Percentiles rank a stretch among this genome's conserved stretches.
Conservation (phyloP, 2,113 vertebrate genomes). For the Rhizomys pruinosus region DNA sequence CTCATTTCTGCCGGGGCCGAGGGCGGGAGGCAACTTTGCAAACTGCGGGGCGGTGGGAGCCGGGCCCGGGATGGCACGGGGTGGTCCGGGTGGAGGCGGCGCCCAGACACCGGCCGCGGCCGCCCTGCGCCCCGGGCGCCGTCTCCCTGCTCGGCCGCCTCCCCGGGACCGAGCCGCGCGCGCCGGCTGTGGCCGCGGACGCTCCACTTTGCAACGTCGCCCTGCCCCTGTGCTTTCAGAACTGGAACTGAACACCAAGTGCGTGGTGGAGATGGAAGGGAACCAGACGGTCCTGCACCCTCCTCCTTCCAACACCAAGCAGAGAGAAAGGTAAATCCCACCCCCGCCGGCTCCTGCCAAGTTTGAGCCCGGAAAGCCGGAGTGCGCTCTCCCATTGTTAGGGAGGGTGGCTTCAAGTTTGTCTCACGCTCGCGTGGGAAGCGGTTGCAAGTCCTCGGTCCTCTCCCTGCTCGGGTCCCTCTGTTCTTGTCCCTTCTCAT, state of each 20-base stretch:
- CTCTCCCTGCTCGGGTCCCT: background rate
- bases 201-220: slow-evolving; percentile 48
- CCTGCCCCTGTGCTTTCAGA: slow-evolving; percentile 88
- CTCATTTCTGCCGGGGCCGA: background rate
- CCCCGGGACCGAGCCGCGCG: background rate
- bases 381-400: slow-evolving; percentile 63
- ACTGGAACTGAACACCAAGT: slow-evolving; percentile 98
- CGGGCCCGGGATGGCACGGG: background rate
- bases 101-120: background rate
- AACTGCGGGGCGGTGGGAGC: background rate
- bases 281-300: slow-evolving; percentile 97
- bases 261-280: slow-evolving; percentile 98
- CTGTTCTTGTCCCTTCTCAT: background rate
- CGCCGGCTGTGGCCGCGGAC: slow-evolving; percentile 23
- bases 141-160: background rate
- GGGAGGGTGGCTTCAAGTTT: slow-evolving; percentile 67
- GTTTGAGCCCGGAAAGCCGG: slow-evolving; percentile 51
- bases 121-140: background rate
- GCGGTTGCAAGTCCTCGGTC: slow-evolving; percentile 74
- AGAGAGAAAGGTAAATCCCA: slow-evolving; percentile 91
- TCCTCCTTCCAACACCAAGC: slow-evolving; percentile 92
- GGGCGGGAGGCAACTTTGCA: slow-evolving; percentile 63
- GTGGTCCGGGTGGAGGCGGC: background rate
- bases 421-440: slow-evolving; percentile 44
- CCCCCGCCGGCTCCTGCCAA: slow-evolving; percentile 18